phyloP scores from a whole-genome alignment of 2,113 vertebrate species.

The Benitochromis conjunctus region DNA sequence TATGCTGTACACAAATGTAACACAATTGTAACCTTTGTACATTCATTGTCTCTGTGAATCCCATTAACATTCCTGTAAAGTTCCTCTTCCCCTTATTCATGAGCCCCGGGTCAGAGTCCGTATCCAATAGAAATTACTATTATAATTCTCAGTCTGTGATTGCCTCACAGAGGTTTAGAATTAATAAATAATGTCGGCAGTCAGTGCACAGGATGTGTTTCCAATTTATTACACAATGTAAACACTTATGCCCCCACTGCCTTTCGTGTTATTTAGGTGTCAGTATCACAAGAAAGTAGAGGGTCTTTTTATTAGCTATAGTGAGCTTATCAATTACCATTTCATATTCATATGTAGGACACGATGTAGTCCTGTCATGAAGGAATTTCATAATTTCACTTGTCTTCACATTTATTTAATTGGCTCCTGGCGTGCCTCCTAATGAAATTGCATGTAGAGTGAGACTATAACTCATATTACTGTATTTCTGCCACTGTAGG shows the following conservation, averaged over 20 bases:
- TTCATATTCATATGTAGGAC: conserved; percentile 3
- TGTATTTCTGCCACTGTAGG: not conserved
- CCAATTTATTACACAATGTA: conserved; percentile 31
- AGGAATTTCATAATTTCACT: not conserved
- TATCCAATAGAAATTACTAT: conserved; percentile 24
- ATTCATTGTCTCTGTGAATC: not conserved
- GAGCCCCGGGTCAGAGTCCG: conserved; percentile 21
- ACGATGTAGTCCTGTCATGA: not conserved
- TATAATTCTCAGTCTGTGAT: conserved; percentile 15
- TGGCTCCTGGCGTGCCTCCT: conserved; percentile 14
- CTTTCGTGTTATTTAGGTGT: not conserved
- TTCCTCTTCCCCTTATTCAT: conserved; percentile 28
- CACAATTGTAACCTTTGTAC: not conserved
- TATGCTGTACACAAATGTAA: conserved; percentile 24
- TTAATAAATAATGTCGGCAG: conserved; percentile 34
- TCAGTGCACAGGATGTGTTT: not conserved
- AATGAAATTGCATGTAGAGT: conserved; percentile 29
- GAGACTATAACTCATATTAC: not conserved
- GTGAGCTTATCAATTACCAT: conserved; percentile 21
- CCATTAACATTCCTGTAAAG: conserved; percentile 35
- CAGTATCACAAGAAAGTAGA: not conserved
- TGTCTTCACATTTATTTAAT: conserved; percentile 30
- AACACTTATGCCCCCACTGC: not conserved
- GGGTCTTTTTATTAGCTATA: conserved; percentile 17
- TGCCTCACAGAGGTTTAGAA: conserved; percentile 16